Percentiles rank a stretch among this genome's conserved stretches.
phyloP scores from a whole-genome alignment of 2,888 invertebrate species.

The Hypolimnas misippus region DNA sequence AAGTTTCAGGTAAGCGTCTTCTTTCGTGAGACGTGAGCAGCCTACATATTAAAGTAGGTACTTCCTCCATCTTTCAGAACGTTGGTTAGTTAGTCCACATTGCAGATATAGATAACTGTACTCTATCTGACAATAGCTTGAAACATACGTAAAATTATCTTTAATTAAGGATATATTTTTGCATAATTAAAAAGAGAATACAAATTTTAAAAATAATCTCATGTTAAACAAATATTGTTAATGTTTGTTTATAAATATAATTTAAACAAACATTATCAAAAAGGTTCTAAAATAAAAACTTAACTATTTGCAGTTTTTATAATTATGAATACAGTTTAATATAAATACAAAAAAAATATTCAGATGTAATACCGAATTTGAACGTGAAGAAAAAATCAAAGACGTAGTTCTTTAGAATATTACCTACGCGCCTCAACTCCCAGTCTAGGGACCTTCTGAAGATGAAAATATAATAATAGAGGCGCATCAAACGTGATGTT shows the following conservation, averaged over 20 bases:
- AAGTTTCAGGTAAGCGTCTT: slow-evolving; percentile 83
- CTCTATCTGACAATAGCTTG: neutral
- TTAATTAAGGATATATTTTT: too few relatives aligned
- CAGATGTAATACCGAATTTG: slow-evolving; percentile 40
- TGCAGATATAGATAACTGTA: slow-evolving; percentile 31
- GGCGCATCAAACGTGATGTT: slow-evolving; percentile 84
- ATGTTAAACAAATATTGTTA: too few relatives aligned
- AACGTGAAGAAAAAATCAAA: slow-evolving; percentile 60
- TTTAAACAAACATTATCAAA: too few relatives aligned
- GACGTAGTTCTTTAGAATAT: slow-evolving; percentile 52
- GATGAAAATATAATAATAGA: slow-evolving; percentile 84
- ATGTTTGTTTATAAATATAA: too few relatives aligned
- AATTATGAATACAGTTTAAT: too few relatives aligned
- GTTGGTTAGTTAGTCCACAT: slow-evolving; percentile 36
- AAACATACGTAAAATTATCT: too few relatives aligned
- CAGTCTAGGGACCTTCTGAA: slow-evolving; percentile 76
- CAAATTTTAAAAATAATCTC: too few relatives aligned
- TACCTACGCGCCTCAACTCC: slow-evolving; percentile 61
- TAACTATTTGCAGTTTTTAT: too few relatives aligned
- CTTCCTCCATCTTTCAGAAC: slow-evolving; percentile 38
- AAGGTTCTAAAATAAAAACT: too few relatives aligned
- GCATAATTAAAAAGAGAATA: too few relatives aligned
- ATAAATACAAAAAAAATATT: neutral
- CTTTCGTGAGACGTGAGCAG: slow-evolving; percentile 74
- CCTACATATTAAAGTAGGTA: slow-evolving; percentile 58